phyloP scores from a whole-genome alignment of 2,888 invertebrate species.

The Diaperis boleti region DNA sequence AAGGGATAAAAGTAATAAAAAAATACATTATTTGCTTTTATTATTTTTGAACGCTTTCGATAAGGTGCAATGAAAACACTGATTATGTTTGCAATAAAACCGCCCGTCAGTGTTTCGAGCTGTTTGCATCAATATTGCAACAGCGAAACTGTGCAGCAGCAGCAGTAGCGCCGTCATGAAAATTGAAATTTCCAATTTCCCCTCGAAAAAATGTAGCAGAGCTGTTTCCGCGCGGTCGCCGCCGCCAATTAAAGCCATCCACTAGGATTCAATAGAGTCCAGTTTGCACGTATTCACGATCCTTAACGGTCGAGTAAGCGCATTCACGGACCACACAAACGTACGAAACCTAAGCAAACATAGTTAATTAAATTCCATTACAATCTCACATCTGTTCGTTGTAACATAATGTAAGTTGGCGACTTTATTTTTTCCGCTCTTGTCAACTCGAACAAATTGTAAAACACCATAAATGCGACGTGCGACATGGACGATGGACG shows the following conservation, averaged over 20 bases:
- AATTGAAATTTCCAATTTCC: not conserved
- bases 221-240: conserved; percentile 5
- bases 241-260: conserved; percentile 52
- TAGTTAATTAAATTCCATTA: conserved; percentile 55
- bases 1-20: too few relatives aligned
- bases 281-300: conserved; percentile 54
- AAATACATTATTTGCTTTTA: too few relatives aligned
- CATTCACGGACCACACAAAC: conserved; percentile 54
- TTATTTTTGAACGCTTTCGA: too few relatives aligned
- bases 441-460: conserved; percentile 43
- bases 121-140: too few relatives aligned
- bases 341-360: conserved; percentile 55
- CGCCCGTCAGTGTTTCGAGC: too few relatives aligned
- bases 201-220: not conserved
- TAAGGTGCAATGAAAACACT: too few relatives aligned
- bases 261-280: conserved; percentile 51
- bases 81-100: too few relatives aligned
- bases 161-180: too few relatives aligned
- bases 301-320: conserved; percentile 55
- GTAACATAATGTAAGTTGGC: conserved; percentile 44
- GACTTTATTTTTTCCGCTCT: conserved; percentile 15
- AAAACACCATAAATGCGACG: conserved; percentile 45
- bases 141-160: too few relatives aligned
- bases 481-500: conserved; percentile 28
- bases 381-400: conserved; percentile 51